A percentile compares a stretch with the other conserved stretches of the same genome.
Conservation (phyloP, 2,797 vertebrate species). For the Girardinus metallicus region DNA sequence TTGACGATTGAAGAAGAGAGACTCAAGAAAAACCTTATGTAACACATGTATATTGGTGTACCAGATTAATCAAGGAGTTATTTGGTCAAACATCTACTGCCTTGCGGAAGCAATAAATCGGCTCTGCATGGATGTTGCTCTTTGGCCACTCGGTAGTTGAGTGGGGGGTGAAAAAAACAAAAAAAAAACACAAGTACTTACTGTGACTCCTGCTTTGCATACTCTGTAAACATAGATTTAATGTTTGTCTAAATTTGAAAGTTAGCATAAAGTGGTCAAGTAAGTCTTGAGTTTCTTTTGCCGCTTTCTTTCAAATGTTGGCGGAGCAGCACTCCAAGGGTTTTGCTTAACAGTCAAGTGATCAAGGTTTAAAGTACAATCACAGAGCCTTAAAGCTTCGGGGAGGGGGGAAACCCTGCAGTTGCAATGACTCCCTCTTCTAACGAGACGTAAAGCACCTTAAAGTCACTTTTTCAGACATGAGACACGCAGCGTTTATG, state of each 20-base stretch:
- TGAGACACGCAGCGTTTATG: not conserved
- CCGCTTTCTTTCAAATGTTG: slow-evolving; percentile 10
- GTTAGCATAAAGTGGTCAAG: not conserved
- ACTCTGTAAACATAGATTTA: not conserved
- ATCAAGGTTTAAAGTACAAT: not conserved
- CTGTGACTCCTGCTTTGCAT: slow-evolving; percentile 4
- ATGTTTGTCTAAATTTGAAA: slow-evolving; percentile 7
- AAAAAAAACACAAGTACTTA: not conserved
- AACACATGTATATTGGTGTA: not conserved
- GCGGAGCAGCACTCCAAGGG: slow-evolving; percentile 31
- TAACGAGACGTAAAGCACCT: slow-evolving; percentile 16
- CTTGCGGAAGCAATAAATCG: not conserved
- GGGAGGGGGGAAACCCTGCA: not conserved
- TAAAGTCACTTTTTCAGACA: slow-evolving; percentile 5
- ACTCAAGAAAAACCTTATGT: not conserved
- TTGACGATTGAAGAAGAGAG: not conserved
- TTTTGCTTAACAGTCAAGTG: slow-evolving; percentile 25
- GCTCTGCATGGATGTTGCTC: not conserved
- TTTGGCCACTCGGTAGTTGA: not conserved
- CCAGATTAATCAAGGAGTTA: not conserved
- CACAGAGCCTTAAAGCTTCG: not conserved
- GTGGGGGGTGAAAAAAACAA: not conserved
- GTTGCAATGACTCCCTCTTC: slow-evolving; percentile 31
- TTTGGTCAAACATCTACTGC: not conserved
- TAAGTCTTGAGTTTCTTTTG: not conserved